Conservation (phyloP, 2,888 invertebrate genomes). For the Dyspetes luteomarginatus region DNA sequence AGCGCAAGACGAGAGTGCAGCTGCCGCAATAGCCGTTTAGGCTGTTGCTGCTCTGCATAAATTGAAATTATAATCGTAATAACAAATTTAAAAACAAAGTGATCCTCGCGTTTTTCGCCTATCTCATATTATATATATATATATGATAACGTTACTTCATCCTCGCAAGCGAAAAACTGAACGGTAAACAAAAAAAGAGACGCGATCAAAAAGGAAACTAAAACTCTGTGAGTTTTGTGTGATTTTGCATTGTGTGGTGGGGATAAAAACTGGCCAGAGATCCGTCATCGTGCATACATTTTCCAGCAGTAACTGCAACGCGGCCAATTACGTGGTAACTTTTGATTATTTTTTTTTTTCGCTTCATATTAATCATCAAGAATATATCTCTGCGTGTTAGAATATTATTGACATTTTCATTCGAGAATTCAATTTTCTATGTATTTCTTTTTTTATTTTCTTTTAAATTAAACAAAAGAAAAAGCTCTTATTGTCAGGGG, state of each 20-base stretch:
- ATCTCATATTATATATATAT: background rate
- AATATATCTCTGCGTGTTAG: background rate
- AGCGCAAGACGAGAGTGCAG: conserved; percentile 33
- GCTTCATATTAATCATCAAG: background rate
- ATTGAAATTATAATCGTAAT: too few relatives aligned
- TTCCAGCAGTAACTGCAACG: conserved; percentile 22
- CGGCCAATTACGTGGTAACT: conserved; percentile 48
- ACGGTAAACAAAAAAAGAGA: conserved; percentile 24
- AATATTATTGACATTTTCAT: conserved; percentile 17
- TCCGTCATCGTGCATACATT: conserved; percentile 25
- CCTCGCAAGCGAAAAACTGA: background rate
- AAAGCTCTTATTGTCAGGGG: background rate
- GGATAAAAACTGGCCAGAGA: conserved; percentile 34
- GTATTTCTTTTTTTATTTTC: background rate
- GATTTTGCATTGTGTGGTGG: conserved; percentile 15
- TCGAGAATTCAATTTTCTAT: conserved; percentile 9
- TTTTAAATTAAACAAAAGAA: background rate
- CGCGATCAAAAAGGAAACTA: background rate
- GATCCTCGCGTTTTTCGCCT: too few relatives aligned
- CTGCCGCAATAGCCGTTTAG: conserved; percentile 17
- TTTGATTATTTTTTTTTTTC: conserved; percentile 3
- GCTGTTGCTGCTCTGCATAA: background rate
- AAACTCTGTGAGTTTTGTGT: background rate
- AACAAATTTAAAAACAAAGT: too few relatives aligned
- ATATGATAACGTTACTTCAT: background rate